phyloP scores from a whole-genome alignment of 2,113 vertebrate genomes.

The Esox niger region DNA sequence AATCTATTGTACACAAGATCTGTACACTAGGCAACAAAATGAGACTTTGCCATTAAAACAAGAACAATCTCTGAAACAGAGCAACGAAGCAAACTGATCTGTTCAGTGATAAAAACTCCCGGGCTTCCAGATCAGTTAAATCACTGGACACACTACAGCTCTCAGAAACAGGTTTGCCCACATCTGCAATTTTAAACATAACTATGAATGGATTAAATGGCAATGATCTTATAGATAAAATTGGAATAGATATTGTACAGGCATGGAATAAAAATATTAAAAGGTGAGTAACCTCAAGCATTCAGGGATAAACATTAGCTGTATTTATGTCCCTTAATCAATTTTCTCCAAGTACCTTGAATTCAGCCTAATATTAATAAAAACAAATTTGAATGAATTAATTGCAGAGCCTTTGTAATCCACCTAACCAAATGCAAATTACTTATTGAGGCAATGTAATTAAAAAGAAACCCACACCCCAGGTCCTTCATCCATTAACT shows the following conservation, averaged over 20 bases:
- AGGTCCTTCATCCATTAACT: slow-evolving; percentile 36
- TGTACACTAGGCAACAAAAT: too few species aligned
- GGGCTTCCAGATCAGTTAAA: too few species aligned
- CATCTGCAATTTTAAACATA: not conserved
- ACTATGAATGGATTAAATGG: not conserved
- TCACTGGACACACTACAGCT: too few species aligned
- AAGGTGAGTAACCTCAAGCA: slow-evolving; percentile 23
- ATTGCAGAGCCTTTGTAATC: slow-evolving; percentile 46
- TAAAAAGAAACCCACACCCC: slow-evolving; percentile 47
- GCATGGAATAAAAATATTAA: not conserved
- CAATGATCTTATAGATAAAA: not conserved
- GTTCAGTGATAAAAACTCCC: too few species aligned
- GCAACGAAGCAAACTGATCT: too few species aligned
- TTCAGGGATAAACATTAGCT: slow-evolving; percentile 35
- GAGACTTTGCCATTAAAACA: too few species aligned
- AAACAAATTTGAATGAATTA: slow-evolving; percentile 53
- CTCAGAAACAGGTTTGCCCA: too few species aligned
- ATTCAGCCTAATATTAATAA: slow-evolving; percentile 47
- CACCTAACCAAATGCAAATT: slow-evolving; percentile 53
- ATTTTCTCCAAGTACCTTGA: slow-evolving; percentile 42
- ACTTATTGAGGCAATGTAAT: slow-evolving; percentile 57
- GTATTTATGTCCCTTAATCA: slow-evolving; percentile 39
- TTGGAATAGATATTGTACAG: too few species aligned
- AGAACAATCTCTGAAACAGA: too few species aligned
- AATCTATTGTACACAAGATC: too few species aligned